Conservation (phyloP, 2,888 invertebrate genomes). For the Rotaria sp. region DNA sequence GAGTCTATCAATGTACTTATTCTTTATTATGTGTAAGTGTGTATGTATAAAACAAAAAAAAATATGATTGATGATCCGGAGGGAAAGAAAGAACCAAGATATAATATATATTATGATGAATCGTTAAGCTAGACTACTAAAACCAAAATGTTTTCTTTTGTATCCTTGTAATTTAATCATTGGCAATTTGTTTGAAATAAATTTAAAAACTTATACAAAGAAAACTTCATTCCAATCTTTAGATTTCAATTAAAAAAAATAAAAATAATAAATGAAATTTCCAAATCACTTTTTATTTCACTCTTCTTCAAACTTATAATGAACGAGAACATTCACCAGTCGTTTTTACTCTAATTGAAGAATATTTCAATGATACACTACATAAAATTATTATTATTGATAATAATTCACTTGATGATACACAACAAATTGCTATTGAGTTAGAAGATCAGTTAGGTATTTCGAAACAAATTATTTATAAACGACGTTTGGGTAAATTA, state of each 20-base stretch:
- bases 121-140: not conserved
- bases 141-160: not conserved
- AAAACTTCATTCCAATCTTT: not conserved
- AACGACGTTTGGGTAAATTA: constrained; percentile 81
- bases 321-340: constrained; percentile 93
- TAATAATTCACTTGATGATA: constrained; percentile 96
- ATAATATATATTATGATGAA: not conserved
- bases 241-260: too few relatives aligned
- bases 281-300: constrained; percentile 52
- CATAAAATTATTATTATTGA: constrained; percentile 94
- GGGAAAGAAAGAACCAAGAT: not conserved
- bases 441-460: constrained; percentile 83
- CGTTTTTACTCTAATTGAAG: constrained; percentile 84
- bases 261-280: not conserved
- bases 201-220: not conserved
- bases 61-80: not conserved
- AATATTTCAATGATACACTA: constrained; percentile 62
- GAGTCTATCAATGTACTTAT: not conserved
- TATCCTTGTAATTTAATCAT: not conserved
- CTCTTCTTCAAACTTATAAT: constrained; percentile 86
- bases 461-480: constrained; percentile 72
- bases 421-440: constrained; percentile 79
- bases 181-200: not conserved
- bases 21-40: not conserved
- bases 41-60: not conserved